A percentile compares a stretch with the other conserved stretches of the same genome.
phyloP scores from a whole-genome alignment of 1,140 invertebrate genomes.

The Aphaenogaster ashmeadi region DNA sequence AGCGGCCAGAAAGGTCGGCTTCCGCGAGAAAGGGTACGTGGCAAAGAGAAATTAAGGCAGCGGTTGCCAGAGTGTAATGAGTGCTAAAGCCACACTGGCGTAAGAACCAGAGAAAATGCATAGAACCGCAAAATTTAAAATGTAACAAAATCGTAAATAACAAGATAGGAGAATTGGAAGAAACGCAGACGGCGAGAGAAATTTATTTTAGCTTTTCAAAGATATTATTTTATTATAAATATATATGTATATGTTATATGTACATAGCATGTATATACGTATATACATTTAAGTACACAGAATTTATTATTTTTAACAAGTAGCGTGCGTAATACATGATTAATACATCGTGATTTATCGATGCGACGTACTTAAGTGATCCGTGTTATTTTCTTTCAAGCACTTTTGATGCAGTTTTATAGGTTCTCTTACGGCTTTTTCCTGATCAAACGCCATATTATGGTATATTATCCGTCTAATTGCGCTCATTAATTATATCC shows the following conservation, averaged over 20 bases:
- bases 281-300: neutral
- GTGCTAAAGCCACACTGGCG: slow-evolving; percentile 58
- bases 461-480: slow-evolving; percentile 42
- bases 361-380: neutral
- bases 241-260: neutral
- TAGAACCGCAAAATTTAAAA: slow-evolving; percentile 29
- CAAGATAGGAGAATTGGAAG: neutral
- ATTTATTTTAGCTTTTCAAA: neutral
- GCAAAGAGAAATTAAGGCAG: slow-evolving; percentile 74
- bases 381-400: neutral
- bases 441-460: slow-evolving; percentile 6
- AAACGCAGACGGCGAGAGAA: neutral
- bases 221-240: neutral
- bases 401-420: slow-evolving; percentile 13
- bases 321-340: neutral
- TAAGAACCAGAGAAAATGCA: slow-evolving; percentile 35
- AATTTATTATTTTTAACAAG: neutral
- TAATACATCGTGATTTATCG: neutral
- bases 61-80: slow-evolving; percentile 73
- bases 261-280: neutral
- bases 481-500: slow-evolving; percentile 49
- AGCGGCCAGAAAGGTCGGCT: slow-evolving; percentile 73
- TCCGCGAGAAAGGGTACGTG: slow-evolving; percentile 67
- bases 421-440: neutral
- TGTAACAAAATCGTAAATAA: slow-evolving; percentile 43